Base-by-base conservation (phyloP, 2,888 invertebrate species). In the Junonia oenone region DNA sequence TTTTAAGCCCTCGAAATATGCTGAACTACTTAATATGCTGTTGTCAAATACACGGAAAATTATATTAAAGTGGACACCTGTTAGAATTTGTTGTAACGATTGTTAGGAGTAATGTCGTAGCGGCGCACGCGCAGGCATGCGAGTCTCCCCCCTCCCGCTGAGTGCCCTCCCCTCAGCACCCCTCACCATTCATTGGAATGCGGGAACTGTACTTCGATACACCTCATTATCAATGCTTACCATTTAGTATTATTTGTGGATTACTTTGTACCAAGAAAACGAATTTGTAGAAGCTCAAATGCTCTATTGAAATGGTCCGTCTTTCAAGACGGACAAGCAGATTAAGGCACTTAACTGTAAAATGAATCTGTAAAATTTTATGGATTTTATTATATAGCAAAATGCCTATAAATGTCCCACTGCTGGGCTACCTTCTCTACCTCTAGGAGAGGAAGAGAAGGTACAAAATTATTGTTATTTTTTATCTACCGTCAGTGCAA, bases 111-210 rank as follows among this genome's bases (percentile, higher is more conserved):
- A 65, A 68, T 72, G 73, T 71, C 71, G 73, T 72, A 70, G 70
- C 62, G 69, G 71, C 78, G 81, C 81, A 83, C 84, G 84, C 85
- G 83, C 81, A 79, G 83, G 83, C 81, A 85, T 83, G 80, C 78
- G 78, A 75, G 71, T 73, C 58, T 63, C 56, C 50, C 63, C 63
- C 64, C 61, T 49, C 11, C 19, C 38, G 17, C 31, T 61, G 61
- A 56, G 59, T 63, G 58, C 51, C 48, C 60, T 38, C 6, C 54
- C 55, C 63, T 45, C 63, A 61, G 63, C 65, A 63, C 66, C 73
- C 71, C 52, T 68, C 75, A 76, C 78, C 79, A 82, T 83, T 83
- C 81, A 83, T 82, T 68, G 83, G 83, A 85, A 86, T 86, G 85
- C 79, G 78, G 76, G 73, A 73, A 72, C 69, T 77, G 77, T 79